Evolutionary conservation across 30 jellyfish, hydroid and myxozoan species (phyloP), one percentile per base, ranked within the genome.

Genomic region (Aurelia coerulea): DNA sequence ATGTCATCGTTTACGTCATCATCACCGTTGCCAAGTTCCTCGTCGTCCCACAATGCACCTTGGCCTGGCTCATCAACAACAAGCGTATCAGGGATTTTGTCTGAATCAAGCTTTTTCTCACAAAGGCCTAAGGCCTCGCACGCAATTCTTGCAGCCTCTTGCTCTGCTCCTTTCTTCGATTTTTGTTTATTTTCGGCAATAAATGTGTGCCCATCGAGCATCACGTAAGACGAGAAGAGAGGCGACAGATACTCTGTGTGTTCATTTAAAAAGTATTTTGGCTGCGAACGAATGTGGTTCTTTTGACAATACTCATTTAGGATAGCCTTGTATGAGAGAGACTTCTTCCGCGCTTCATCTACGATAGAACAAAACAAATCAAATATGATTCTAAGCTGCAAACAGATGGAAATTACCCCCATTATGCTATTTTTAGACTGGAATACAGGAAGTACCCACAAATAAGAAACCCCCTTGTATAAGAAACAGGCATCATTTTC

Each of bases 121-220:
- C 80, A 32, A 31, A 70, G 19, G 16, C 80, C 62, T 17, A 70
- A 23, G 31, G 52, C 16, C 32, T 51, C 56, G 15, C 80, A 70
- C 11, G 63, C 80, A 41, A 70, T 41, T 13, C 62, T 33, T 0
- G 80, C 80, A 70, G 56, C 80, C 12, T 70, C 56, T 31, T 70
- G 80, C 32, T 70, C 80, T 0, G 80, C 80, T 41, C 37, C 15
- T 51, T 70, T 70, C 37, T 70, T 70, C 31, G 62, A 23, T 10
- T 32, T 32, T 34, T 70, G 80, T 12, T 42, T 52, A 10, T 42
- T 17, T 42, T 33, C 46, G 65, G 62, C 46, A 10, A 31, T 42
- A 56, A 32, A 70, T 39, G 23, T 32, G 2, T 70, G 31, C 1
- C 80, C 80, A 12, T 70, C 63, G 46, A 70, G 46, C 19, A 70